Evolutionary conservation across 2,113 vertebrate genomes (phyloP), one percentile per base, ranked within the genome.

Genomic region (Brachyhypopomus gauderio): DNA sequence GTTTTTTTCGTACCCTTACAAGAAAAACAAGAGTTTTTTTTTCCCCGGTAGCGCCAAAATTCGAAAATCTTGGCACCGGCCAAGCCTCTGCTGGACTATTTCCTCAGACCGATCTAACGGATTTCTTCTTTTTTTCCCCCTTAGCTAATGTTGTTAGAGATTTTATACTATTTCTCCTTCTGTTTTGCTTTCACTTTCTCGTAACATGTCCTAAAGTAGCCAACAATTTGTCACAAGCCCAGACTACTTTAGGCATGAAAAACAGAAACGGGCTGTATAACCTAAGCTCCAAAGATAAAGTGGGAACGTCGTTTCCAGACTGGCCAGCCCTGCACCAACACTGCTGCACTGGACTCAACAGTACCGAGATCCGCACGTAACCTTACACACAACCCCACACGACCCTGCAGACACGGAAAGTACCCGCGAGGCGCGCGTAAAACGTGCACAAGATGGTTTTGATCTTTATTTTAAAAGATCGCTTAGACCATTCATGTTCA

Each of bases 61-160:
- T 66, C 38, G 59, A 81, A 79, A 79, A n/a, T 73, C 64, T 45
- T 71, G 71, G 63, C 63, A 58, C 19, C 71, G n/a, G 52, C 23
- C n/a, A 2, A 71, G 22, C 16, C 36, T 45, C 30, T 56, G 79
- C 34, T 27, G 38, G 25, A 41, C 60, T 70, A 59, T 71, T 78
- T 79, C 84, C 71, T 85, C 76, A 77, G 38, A 75, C 63, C 30
- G n/a, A 81, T 63, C 62, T 79, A 82, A 85, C 84, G 84, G 80
- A 52, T 59, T 72, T 82, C 76, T 76, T 36, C 9, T 79, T 66
- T 79, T 75, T 74, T 81, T 79, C 3, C 30, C 30, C 76, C 80
- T 76, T 72, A 75, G 56, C 25, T 48, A 66, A 72, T 14, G 14
- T 20, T 63, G 5, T 20, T 8, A 60, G 48, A 30, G 2, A 56